phyloP scores from a whole-genome alignment of 2,113 vertebrate species.

The Gallinago undulata region DNA sequence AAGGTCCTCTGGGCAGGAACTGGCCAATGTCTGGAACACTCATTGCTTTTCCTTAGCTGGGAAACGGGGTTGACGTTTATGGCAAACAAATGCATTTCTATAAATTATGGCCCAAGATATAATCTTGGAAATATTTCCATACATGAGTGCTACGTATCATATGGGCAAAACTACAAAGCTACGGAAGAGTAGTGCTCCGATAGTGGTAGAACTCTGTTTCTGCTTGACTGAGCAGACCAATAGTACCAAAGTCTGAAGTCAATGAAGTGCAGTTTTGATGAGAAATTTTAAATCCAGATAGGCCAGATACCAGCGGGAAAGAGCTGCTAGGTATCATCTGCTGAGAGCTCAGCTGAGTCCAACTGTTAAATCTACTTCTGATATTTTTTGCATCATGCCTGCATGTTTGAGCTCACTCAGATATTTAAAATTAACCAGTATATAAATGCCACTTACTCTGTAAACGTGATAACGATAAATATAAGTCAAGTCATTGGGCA shows the following conservation, averaged over 20 bases:
- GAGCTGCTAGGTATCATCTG: not conserved
- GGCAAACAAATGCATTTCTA: not conserved
- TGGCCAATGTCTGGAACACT: not conserved
- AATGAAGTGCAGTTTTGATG: not conserved
- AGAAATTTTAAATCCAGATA: not conserved
- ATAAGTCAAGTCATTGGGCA: not conserved
- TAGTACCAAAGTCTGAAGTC: not conserved
- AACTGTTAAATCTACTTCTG: not conserved
- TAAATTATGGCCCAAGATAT: not conserved
- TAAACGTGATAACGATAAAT: not conserved
- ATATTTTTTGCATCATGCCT: not conserved
- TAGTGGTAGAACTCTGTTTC: not conserved
- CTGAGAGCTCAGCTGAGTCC: not conserved
- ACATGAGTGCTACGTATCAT: not conserved
- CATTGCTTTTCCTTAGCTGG: not conserved
- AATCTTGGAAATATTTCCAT: not conserved
- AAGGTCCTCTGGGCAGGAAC: not conserved
- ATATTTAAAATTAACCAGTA: not conserved
- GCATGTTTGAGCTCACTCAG: not conserved
- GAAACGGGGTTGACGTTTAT: not conserved
- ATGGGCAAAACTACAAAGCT: not conserved
- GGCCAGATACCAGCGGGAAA: not conserved
- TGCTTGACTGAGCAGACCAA: not conserved
- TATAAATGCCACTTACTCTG: not conserved
- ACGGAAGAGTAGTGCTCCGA: not conserved